These are phyloP conservation scores for Rynchops niger DNA, from an alignment of 2,113 vertebrate genomes.

Conservation along the genomic window DNA sequence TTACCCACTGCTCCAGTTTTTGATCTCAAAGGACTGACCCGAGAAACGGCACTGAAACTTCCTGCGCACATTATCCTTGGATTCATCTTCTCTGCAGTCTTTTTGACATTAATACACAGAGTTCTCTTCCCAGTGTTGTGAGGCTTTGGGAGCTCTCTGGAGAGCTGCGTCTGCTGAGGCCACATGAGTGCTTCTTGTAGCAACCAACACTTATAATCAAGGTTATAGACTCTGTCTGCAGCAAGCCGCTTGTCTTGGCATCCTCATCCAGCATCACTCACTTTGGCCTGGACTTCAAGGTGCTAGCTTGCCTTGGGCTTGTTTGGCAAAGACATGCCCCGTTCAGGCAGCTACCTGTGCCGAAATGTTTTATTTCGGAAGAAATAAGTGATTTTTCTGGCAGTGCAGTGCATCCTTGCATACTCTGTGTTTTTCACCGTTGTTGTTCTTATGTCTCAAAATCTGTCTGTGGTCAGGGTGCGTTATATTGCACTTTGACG, in stretches of 20 bases:
- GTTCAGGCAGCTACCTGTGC: not conserved
- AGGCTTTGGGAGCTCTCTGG: not conserved
- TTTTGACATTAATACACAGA: not conserved
- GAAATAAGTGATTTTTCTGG: not conserved
- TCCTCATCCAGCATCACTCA: not conserved
- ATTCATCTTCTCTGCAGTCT: not conserved
- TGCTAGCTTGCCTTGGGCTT: not conserved
- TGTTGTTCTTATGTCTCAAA: not conserved
- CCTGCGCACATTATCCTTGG: not conserved
- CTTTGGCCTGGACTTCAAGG: not conserved
- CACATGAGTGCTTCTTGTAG: not conserved
- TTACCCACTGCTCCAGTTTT: not conserved
- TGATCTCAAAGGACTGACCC: not conserved
- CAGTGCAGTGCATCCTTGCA: not conserved
- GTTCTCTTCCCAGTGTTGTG: not conserved
- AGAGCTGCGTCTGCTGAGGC: not conserved
- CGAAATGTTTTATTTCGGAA: not conserved
- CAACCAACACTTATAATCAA: not conserved
- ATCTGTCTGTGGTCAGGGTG: not conserved
- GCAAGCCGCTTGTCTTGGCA: not conserved
- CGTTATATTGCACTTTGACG: not conserved
- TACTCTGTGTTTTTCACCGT: not conserved
- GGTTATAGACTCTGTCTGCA: not conserved
- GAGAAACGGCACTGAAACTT: not conserved
- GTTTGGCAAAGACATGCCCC: not conserved